These are phyloP conservation scores for Contarinia nasturtii DNA, from an alignment of 1,140 invertebrate species.

Conservation along the genomic window DNA sequence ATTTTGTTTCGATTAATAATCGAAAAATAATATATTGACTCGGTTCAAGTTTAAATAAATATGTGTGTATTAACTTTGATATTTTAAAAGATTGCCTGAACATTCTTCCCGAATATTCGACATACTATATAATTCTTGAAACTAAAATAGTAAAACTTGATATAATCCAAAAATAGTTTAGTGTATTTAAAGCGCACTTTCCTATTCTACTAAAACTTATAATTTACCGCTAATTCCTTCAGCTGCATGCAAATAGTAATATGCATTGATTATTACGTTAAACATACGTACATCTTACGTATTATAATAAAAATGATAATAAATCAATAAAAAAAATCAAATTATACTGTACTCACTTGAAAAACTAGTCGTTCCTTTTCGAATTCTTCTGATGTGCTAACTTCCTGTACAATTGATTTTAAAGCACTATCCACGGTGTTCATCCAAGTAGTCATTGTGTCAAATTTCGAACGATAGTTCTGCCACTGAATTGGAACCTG, in stretches of 20 bases:
- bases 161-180: too few relatives aligned
- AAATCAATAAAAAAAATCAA: not conserved
- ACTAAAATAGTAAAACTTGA: too few relatives aligned
- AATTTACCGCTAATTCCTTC: not conserved
- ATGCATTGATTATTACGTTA: too few relatives aligned
- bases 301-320: not conserved
- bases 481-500: conserved; percentile 82
- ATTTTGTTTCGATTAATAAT: too few relatives aligned
- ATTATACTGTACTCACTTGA: conserved; percentile 41
- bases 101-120: too few relatives aligned
- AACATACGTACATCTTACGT: too few relatives aligned
- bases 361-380: conserved; percentile 72
- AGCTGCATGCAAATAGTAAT: conserved; percentile 1
- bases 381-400: conserved; percentile 70
- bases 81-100: too few relatives aligned
- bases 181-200: too few relatives aligned
- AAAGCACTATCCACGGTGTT: conserved; percentile 66
- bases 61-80: too few relatives aligned
- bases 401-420: conserved; percentile 63
- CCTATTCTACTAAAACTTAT: not conserved
- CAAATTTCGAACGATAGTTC: conserved; percentile 62
- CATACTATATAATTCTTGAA: too few relatives aligned
- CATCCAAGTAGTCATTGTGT: conserved; percentile 79
- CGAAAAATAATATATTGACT: too few relatives aligned
- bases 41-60: too few relatives aligned